These are phyloP conservation scores for Rhinatrema bivittatum DNA, from an alignment of 2,797 vertebrate species.

Conservation along the genomic window DNA sequence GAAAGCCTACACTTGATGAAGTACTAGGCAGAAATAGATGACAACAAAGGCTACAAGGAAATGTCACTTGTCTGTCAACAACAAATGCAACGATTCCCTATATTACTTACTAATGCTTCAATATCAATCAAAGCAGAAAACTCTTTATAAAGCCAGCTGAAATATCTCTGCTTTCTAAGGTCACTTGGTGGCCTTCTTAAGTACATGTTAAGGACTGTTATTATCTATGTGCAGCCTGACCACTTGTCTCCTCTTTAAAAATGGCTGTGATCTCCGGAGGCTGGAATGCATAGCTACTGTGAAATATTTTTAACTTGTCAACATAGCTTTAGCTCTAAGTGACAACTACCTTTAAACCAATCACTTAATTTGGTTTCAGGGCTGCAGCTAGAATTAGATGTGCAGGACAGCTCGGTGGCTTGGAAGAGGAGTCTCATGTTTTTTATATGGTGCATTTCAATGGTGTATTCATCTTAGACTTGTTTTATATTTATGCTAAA, in stretches of 20 bases:
- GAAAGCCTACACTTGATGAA: too few relatives aligned
- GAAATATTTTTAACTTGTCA: constrained; percentile 5
- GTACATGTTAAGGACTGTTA: neutral
- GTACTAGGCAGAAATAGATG: neutral
- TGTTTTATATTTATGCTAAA: neutral
- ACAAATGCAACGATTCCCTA: neutral
- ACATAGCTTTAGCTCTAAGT: constrained; percentile 3
- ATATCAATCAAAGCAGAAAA: constrained; percentile 5
- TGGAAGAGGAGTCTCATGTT: neutral
- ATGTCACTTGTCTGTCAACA: neutral
- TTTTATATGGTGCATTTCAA: neutral
- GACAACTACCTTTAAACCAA: constrained; percentile 1
- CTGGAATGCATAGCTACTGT: constrained; percentile 6
- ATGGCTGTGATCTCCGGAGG: constrained; percentile 5
- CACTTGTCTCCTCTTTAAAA: neutral
- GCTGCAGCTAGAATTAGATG: constrained; percentile 1
- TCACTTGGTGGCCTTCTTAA: neutral
- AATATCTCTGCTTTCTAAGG: too few relatives aligned
- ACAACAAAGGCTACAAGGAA: neutral
- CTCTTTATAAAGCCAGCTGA: constrained; percentile 2
- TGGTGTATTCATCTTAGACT: neutral
- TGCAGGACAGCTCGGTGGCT: neutral
- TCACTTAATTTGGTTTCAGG: neutral
- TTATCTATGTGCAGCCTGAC: neutral
- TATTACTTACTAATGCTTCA: constrained; percentile 4